phyloP scores from a whole-genome alignment of 2,113 vertebrate species.

The Gasterosteus nipponicus region DNA sequence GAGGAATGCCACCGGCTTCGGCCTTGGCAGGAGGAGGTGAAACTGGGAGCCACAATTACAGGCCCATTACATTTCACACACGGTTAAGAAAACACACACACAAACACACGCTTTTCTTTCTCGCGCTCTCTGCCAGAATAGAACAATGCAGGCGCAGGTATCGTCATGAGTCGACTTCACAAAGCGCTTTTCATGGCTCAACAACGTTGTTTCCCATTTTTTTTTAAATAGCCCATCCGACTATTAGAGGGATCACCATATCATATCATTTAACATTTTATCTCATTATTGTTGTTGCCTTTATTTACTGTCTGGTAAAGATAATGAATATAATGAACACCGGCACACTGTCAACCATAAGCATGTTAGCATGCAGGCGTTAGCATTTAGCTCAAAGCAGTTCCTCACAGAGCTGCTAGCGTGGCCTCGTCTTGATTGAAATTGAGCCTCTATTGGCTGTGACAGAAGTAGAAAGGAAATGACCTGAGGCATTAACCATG shows the following conservation, averaged over 20 bases:
- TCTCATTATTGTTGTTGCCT: not conserved
- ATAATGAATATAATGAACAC: not conserved
- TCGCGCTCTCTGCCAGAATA: not conserved
- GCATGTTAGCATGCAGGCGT: not conserved
- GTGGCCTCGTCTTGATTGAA: not conserved
- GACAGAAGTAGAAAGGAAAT: slow-evolving; percentile 18
- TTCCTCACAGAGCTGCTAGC: not conserved
- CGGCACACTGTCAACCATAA: not conserved
- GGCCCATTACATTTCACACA: slow-evolving; percentile 34
- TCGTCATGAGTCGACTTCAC: not conserved
- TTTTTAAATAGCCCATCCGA: not conserved
- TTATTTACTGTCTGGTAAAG: not conserved
- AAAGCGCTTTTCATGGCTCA: not conserved
- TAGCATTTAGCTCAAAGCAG: not conserved
- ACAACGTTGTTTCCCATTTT: not conserved
- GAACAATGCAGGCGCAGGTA: not conserved
- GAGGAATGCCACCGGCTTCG: slow-evolving; percentile 40
- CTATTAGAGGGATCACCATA: not conserved
- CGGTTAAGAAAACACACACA: slow-evolving; percentile 31
- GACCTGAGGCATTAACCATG: slow-evolving; percentile 14
- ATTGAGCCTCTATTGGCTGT: slow-evolving; percentile 5
- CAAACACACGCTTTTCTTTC: not conserved
- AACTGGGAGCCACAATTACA: slow-evolving; percentile 28
- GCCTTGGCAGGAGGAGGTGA: slow-evolving; percentile 18
- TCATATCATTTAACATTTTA: not conserved